Conservation (phyloP, 2,113 vertebrate species). For the Chloroceryle aenea region DNA sequence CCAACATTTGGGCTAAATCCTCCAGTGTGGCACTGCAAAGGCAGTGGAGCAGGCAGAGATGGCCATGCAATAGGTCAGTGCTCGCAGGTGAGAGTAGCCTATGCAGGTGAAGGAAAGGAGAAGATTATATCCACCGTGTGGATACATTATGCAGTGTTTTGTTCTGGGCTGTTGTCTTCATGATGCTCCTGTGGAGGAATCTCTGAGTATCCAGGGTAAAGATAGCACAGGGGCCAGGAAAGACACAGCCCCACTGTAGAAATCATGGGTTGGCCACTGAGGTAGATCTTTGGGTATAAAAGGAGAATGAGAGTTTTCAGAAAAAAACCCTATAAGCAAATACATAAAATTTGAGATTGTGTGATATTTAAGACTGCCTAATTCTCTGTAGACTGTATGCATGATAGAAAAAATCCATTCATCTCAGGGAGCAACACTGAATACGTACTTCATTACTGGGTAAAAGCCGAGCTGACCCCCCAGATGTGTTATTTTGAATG, state of each 20-base stretch:
- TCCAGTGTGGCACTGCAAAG: rapidly evolving
- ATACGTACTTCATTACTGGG: neutral
- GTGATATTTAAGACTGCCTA: neutral
- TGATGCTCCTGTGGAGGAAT: neutral
- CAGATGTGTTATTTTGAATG: neutral
- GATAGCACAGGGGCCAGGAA: rapidly evolving
- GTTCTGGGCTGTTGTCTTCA: neutral
- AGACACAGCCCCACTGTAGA: neutral
- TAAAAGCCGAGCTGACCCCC: neutral
- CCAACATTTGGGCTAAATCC: neutral
- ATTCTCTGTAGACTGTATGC: neutral
- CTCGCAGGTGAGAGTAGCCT: neutral
- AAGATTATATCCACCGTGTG: rapidly evolving
- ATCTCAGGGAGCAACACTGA: neutral
- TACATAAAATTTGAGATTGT: neutral
- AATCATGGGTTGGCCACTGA: neutral
- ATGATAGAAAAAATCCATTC: neutral
- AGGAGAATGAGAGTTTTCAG: neutral
- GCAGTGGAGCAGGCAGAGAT: neutral
- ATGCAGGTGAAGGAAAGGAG: neutral
- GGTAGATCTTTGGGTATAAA: neutral
- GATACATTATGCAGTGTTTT: neutral
- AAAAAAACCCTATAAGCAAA: no score
- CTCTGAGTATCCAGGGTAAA: neutral
- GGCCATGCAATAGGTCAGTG: neutral